These are phyloP conservation scores for Melanotaenia boesemani DNA, from an alignment of 2,797 vertebrate genomes.

Conservation along the genomic window DNA sequence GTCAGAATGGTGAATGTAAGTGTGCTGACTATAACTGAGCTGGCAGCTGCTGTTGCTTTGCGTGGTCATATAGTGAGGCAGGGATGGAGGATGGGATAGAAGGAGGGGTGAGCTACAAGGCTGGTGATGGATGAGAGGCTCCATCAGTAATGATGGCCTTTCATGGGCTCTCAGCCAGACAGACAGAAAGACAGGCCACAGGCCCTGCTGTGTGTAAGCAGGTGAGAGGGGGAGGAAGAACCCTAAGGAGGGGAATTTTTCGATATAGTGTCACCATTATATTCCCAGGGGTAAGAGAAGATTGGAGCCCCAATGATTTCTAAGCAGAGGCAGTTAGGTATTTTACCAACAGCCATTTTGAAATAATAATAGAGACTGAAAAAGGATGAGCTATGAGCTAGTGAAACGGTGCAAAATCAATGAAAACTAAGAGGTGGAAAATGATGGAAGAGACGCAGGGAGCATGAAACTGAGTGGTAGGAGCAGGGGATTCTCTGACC, in stretches of 20 bases:
- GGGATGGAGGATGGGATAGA: constrained; percentile 32
- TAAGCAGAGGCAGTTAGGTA: constrained; percentile 36
- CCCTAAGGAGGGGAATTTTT: constrained; percentile 26
- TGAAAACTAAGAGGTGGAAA: constrained; percentile 65
- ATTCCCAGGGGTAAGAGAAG: constrained; percentile 46
- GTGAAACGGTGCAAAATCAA: constrained; percentile 59
- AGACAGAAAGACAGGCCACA: constrained; percentile 63
- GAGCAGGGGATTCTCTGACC: constrained; percentile 49
- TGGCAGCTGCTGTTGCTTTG: constrained; percentile 69
- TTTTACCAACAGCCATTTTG: constrained; percentile 52
- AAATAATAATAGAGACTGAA: constrained; percentile 50
- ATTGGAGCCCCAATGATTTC: constrained; percentile 35
- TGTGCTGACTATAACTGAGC: constrained; percentile 53
- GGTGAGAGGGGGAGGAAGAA: constrained; percentile 50
- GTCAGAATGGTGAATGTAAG: constrained; percentile 59
- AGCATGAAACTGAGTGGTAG: constrained; percentile 39
- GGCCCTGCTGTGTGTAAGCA: constrained; percentile 63
- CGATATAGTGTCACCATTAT: constrained; percentile 45
- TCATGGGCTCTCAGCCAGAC: constrained; percentile 72
- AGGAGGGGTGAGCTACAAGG: constrained; percentile 63
- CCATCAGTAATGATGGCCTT: constrained; percentile 80
- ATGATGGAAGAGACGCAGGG: constrained; percentile 51
- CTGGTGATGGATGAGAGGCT: constrained; percentile 78
- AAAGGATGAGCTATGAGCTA: constrained; percentile 16
- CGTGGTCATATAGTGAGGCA: constrained; percentile 31